Evolutionary conservation across 23 tunicate genomes (phyloP).

Genomic region (Diplosoma virens): DNA sequence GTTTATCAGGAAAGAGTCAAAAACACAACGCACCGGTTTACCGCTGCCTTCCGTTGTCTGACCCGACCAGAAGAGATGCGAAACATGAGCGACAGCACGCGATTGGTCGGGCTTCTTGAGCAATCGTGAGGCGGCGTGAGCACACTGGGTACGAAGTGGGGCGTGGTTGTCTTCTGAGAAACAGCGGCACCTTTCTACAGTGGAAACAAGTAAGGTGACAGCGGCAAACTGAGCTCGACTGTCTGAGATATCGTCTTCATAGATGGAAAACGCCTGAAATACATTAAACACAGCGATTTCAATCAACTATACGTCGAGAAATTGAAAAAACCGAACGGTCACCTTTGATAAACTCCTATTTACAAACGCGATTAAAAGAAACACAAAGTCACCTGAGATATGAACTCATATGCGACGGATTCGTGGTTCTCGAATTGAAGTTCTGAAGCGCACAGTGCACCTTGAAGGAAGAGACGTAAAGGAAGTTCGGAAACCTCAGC

Average conservation of each 20-base stretch:
- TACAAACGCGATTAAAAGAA: too few relatives aligned
- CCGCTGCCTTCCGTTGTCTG: constrained; percentile 65
- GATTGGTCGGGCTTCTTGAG: constrained; percentile 93
- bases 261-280: constrained; percentile 79
- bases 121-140: constrained; percentile 92
- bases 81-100: constrained; percentile 81
- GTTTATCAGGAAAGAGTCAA: too few relatives aligned
- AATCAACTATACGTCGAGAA: background rate
- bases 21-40: constrained; percentile 21
- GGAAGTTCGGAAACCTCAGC: constrained; percentile 78
- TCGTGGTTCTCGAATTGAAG: constrained; percentile 75
- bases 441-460: constrained; percentile 79
- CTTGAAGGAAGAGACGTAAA: constrained; percentile 72
- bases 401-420: constrained; percentile 81
- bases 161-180: constrained; percentile 93
- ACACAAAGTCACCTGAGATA: constrained; percentile 48
- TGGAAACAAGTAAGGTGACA: constrained; percentile 55
- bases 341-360: too few relatives aligned
- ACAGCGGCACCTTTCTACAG: constrained; percentile 65
- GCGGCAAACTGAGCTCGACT: constrained; percentile 95
- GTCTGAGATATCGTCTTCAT: constrained; percentile 92
- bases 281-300: background rate
- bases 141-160: constrained; percentile 91
- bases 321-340: too few relatives aligned
- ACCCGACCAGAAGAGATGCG: constrained; percentile 90